Evolutionary conservation across 2,113 vertebrate species (phyloP), one percentile per base, ranked within the genome.

Genomic region (Colistium nudipinnis): DNA sequence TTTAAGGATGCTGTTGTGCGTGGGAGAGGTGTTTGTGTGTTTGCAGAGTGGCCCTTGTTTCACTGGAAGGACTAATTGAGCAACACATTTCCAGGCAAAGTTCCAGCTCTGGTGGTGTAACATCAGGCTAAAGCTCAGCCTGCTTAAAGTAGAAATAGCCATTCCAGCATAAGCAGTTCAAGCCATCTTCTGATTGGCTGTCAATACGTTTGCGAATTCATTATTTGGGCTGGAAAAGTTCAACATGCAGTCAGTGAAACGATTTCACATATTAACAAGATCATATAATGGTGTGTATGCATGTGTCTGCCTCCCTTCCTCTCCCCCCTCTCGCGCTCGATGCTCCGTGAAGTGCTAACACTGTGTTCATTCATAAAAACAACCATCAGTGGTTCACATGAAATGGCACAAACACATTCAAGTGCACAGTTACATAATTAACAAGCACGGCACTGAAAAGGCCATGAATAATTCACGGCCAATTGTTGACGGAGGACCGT

Each of bases 321-420:
- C 47, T 56, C 53, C 22, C 44, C 49, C 14, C 27, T 41, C 47
- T 43, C 33, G 35, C 38, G 48, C 27, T 48, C 48, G 71, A 75
- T 65, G 68, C 60, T 44, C 24, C 1, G 3, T 76, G 70, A 68
- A 62, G 70, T 1, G 3, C 36, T 22, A 78, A 87, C 80, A 82
- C 74, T 68, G 72, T 7, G 6, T 39, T 82, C 81, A 82, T 88
- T 88, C 76, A 87, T 74, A 55, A 81, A 56, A 76, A 27, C 30
- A 30, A 44, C 3, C 74, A 71, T 74, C 78, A 81, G 71, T 73
- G 3, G 27, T 81, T 81, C 78, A 83, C 81, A 80, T 85, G 80
- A 65, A 80, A 13, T 30, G 33, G 64, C 53, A 55, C 49, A 53
- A 80, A 76, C 59, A 55, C 64, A 14, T 65, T 80, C 63, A 56